Base-by-base conservation (phyloP, 92 coral and sea anemone genomes). In the Bergia sp. region DNA sequence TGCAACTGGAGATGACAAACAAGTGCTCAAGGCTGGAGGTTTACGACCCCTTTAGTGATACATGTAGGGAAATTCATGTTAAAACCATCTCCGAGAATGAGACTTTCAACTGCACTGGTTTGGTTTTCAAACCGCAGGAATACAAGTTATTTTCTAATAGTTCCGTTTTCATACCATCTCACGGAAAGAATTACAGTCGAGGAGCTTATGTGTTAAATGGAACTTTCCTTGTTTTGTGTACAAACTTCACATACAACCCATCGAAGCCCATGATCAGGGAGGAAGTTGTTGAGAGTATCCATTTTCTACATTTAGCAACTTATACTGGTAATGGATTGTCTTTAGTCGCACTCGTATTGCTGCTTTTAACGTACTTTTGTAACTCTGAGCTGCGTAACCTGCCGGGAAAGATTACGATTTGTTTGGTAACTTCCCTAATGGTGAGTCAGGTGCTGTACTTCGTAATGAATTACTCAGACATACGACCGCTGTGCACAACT, bases 401-500 rank as follows among this genome's bases (percentile, higher is more conserved):
- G 37, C 87, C 87, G 65, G 87, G 87, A 7, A 84, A 45, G 67
- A 84, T 84, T 4, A 84, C 44, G 4, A 45, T 72, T 18, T 84
- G 87, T 5, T 23, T 84, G 66, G 87, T 79, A 20, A 50, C 18
- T 20, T 84, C 66, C 21, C 55, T 84, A 7, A 50, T 84, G 53
- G 79, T 53, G 13, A 65, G 43, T 3, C 87, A 84, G 7, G 64
- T 72, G 21, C 36, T 84, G 29, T 84, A 44, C 79, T 84, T 84
- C 44, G 13, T 49, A 12, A 84, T 73, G 53, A 84, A 71, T 69
- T 43, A 37, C 37, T 84, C 87, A 15, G 78, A 72, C 37, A 44
- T 84, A 20, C 75, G 78, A 29, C 67, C 87, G 78, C 67, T 84
- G 79, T 84, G 87, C 87, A 84, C 43, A 84, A 57, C 74, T 45